Conservation (phyloP, 2,797 vertebrate genomes). For the Tadarida brasiliensis region DNA sequence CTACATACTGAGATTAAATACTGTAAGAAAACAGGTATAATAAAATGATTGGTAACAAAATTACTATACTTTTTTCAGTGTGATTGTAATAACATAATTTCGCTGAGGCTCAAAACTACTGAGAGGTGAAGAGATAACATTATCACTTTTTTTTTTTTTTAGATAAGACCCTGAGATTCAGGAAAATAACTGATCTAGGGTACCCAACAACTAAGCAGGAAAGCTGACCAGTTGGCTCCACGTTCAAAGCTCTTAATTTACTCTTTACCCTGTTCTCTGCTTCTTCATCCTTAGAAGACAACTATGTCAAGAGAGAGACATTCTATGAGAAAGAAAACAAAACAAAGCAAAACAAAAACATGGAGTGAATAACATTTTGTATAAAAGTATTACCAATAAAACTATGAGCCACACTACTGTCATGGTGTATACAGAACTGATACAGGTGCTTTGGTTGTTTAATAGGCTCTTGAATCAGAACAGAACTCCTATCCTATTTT, state of each 20-base stretch:
- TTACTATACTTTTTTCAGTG: background rate
- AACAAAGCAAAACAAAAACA: background rate
- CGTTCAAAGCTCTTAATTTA: background rate
- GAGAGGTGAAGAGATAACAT: background rate
- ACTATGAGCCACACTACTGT: background rate
- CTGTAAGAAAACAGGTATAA: background rate
- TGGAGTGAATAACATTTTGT: background rate
- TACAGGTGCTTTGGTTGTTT: background rate
- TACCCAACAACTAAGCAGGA: background rate
- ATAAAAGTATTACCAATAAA: background rate
- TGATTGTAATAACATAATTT: conserved; percentile 31
- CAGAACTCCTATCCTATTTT: background rate
- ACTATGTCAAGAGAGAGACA: background rate
- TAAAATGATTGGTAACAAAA: conserved; percentile 2
- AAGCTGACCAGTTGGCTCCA: background rate
- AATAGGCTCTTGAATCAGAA: background rate
- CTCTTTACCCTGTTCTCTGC: background rate
- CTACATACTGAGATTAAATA: background rate
- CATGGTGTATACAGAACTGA: background rate
- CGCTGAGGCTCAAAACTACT: background rate
- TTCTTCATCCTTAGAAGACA: background rate
- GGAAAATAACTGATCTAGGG: background rate
- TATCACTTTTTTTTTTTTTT: background rate
- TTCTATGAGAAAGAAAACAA: background rate
- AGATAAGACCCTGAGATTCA: background rate